phyloP scores from a whole-genome alignment of 2,113 vertebrate species.

The Turnix velox region DNA sequence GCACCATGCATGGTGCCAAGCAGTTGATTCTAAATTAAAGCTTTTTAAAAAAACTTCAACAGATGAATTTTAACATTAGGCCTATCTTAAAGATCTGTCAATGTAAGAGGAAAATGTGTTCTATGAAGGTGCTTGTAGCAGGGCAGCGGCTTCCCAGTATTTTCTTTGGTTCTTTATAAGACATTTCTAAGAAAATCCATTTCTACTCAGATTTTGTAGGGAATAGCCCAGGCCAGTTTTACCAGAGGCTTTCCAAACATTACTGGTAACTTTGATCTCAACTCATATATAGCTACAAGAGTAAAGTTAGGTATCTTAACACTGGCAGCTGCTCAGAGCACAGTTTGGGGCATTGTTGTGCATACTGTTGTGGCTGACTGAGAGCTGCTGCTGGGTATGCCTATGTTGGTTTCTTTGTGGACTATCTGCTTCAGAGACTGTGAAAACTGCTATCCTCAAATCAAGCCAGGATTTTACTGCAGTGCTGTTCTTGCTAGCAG shows the following conservation, averaged over 20 bases:
- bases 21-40: background rate
- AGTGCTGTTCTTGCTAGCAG: background rate
- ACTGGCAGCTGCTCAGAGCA: fast-evolving
- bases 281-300: background rate
- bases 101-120: background rate
- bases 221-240: background rate
- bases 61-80: background rate
- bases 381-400: background rate
- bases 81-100: background rate
- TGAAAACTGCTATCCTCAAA: background rate
- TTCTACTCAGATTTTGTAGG: background rate
- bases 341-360: background rate
- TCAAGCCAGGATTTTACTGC: background rate
- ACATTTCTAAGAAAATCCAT: background rate
- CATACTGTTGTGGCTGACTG: fast-evolving
- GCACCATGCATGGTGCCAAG: fast-evolving
- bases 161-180: background rate
- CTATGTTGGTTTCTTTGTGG: fast-evolving
- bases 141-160: background rate
- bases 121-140: background rate
- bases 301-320: fast-evolving
- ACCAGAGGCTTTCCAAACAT: background rate
- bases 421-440: background rate
- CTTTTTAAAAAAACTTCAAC: background rate
- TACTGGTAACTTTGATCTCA: background rate